Evolutionary conservation across 2,888 invertebrate genomes (phyloP), one percentile per base, ranked within the genome.

Genomic region (Carcina quercana): DNA sequence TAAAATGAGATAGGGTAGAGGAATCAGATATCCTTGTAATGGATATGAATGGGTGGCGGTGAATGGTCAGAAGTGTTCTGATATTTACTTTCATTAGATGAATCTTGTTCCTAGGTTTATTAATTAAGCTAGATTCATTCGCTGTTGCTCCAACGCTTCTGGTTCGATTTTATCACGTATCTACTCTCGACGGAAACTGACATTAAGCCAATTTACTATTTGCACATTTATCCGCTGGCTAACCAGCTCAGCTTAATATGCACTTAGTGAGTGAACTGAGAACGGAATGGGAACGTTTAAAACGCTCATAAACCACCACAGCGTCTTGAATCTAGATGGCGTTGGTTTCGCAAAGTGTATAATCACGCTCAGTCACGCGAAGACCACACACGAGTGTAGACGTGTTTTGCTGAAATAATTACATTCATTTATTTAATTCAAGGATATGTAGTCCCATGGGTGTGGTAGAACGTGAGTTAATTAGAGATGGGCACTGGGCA

Each of bases 281-380:
- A 10, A 22, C 4, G 11, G 5, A 22, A 24, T 6, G 12, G n/a
- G 6, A 20, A 30, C 13, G 17, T 13, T 13, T 17, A 27, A 28
- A 17, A 20, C 28, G 25, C 15, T 24, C 34, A 35, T 41, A 41
- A 40, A 34, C 25, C 41, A 35, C 37, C 39, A 44, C 39, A 39
- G 43, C n/a, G 20, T 13, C 21, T 29, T 8, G 25, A 11, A 46
- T 40, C 45, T 47, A 60, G 57, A 59, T 60, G 60, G 64, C 59
- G 60, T 50, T 55, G 48, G 57, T 54, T 60, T 53, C n/a, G 53
- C 51, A 53, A 54, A 48, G 43, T 40, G 43, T 45, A 39, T 53
- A 72, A 74, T 71, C 47, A 56, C 30, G 33, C 38, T 44, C 69
- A 74, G 76, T 68, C 76, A 75, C 76, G 78, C 72, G 50, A 71